Base-by-base conservation (phyloP, 2,888 invertebrate species). In the Chrysolina americana region DNA sequence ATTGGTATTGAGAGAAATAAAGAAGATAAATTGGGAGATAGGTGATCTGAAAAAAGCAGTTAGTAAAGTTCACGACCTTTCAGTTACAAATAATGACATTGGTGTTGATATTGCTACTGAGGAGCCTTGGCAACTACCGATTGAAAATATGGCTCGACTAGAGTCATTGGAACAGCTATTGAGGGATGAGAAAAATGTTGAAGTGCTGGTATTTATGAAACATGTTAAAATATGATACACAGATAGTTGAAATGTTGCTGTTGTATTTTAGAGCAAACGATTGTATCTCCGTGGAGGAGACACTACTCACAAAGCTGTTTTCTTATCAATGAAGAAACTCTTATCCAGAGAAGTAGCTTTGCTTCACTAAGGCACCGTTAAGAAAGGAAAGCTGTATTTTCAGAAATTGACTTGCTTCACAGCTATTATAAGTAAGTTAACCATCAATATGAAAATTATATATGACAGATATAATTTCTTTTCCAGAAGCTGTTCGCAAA, bases 1-100 rank as follows among this genome's bases (percentile, higher is more conserved):
- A 59, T 59, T 65, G 65, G n/a, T 65, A 48, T 65, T 65, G 48
- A 44, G 23, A 47, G 65, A 65, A 65, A 65, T 65, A 65, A 65
- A 65, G 48, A 65, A 47, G 65, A 47, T 65, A 47, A 65, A 65
- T 47, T 47, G 65, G 44, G 47, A 65, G 28, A 65, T 65, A n/a
- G 1, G 23, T 44, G 65, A 65, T 44, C 44, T 65, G 65, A 65
- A 47, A 44, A 65, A 65, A 65, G 47, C 65, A 17, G 48, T 65
- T 19, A 47, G 47, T 48, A 65, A 65, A 19, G 48, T 65, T 65
- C 2, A 65, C 48, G 65, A 47, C 8, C 47, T 65, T 47, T 47
- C 47, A 48, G n/a, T 65, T 47, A 17, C 65, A 13, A 65, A 65
- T 65, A 44, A 65, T 48, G 44, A 19, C 47, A 65, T 65, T 47